Evolutionary conservation across 2,113 vertebrate genomes (phyloP), one percentile per base, ranked within the genome.

Genomic region (Parus major): DNA sequence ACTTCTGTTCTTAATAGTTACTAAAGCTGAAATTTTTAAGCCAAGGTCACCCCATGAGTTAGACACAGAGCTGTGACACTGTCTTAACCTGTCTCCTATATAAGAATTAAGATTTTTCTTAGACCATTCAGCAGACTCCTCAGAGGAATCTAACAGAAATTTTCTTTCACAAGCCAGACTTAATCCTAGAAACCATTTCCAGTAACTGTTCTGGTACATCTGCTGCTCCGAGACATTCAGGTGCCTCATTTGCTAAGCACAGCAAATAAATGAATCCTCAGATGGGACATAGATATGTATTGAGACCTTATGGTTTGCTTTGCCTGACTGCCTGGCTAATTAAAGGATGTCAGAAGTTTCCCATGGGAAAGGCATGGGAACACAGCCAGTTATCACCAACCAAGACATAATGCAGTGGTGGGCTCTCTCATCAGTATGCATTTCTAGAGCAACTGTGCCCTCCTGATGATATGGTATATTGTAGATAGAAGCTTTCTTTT

Each of bases 301-400:
- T 72, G 92, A 85, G 49, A 91, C 53, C 69, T 85, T 94, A 68
- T 53, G 49, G 90, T 82, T 94, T 79, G 50, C 49, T 85, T 82
- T 87, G 78, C 82, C 53, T 76, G 76, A 59, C 42, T 83, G 81
- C 60, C 56, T 84, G 39, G 29, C 53, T 91, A 90, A 85, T 79
- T 82, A 82, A 90, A 64, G 78, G 56, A 63, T 49, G 35, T 56
- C 73, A 70, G 65, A 65, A 41, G 31, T 56, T 78, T 82, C 70
- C 66, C 46, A 24, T 57, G 88, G 73, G 57, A 39, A 50, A 56
- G 31, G 49, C 41, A 60, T 33, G 49, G 87, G 53, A 93, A 63
- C 21, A 39, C 52, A 84, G 90, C 49, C 57, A 35, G 25, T 49
- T 71, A 56, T 33, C 53, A 82, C 19, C 55, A 78, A 27, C 23